Percentiles rank a stretch among this genome's conserved stretches.
Evolutionary conservation across 2,888 invertebrate species (phyloP).

Genomic region (Clitarchus hookeri): DNA sequence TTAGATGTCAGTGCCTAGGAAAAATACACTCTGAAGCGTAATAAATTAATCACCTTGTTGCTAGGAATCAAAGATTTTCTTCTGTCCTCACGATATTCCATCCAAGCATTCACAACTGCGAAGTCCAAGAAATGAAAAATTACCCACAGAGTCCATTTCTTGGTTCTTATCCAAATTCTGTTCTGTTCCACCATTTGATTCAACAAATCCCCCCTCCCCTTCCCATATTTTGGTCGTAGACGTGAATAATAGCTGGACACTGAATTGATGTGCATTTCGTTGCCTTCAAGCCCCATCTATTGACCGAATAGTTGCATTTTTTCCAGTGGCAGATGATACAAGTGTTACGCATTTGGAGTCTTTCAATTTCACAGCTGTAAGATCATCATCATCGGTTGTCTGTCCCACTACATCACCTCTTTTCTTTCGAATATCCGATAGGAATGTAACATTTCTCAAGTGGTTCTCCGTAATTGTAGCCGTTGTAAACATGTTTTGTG

Average conservation of each 20-base stretch:
- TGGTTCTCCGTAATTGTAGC: background rate
- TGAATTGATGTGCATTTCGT: background rate
- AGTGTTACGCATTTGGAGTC: background rate
- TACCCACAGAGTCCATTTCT: background rate
- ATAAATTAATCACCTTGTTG: no score
- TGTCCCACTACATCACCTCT: background rate
- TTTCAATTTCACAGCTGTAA: background rate
- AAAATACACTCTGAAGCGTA: no score
- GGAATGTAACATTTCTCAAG: background rate
- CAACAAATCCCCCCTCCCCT: background rate
- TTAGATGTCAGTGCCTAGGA: no score
- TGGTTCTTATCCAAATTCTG: background rate
- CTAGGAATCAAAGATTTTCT: no score
- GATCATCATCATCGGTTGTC: background rate
- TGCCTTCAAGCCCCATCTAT: background rate
- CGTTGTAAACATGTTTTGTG: no score
- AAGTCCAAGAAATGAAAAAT: no score
- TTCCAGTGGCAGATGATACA: no score
- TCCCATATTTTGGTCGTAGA: background rate
- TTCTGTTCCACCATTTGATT: background rate
- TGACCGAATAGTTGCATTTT: background rate
- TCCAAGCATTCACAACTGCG: background rate
- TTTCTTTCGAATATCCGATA: background rate
- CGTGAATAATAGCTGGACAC: no score
- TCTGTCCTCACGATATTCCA: background rate